phyloP scores from a whole-genome alignment of 1,140 invertebrate species.

The Lanistes nyassanus region DNA sequence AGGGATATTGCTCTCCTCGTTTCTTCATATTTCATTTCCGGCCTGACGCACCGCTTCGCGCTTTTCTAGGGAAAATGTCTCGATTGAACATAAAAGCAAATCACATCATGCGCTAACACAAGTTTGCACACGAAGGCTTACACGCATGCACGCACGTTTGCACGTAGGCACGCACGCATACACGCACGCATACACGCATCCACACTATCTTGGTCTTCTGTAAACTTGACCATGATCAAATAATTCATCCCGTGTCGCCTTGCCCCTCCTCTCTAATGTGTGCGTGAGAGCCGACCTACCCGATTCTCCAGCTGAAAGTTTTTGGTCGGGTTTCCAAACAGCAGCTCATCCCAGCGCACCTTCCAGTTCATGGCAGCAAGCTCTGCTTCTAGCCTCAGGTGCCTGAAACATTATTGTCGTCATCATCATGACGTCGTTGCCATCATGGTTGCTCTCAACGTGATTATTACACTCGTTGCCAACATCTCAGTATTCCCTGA shows the following conservation, averaged over 20 bases:
- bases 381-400: slow-evolving; percentile 91
- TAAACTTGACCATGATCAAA: not conserved
- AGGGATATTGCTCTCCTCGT: no score
- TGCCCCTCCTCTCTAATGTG: not conserved
- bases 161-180: not conserved
- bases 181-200: slow-evolving; percentile 2
- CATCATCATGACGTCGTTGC: not conserved
- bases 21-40: no score
- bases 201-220: slow-evolving; percentile 9
- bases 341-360: slow-evolving; percentile 82
- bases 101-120: no score
- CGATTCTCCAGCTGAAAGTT: slow-evolving; percentile 51
- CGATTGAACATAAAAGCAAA: no score
- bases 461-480: not conserved
- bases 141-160: not conserved
- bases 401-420: slow-evolving; percentile 72
- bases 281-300: slow-evolving; percentile 51
- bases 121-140: no score
- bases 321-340: slow-evolving; percentile 56
- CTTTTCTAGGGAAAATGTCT: no score
- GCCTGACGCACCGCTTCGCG: no score
- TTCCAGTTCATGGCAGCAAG: slow-evolving; percentile 96
- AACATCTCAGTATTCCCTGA: not conserved
- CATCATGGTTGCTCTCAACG: not conserved
- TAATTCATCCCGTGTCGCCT: not conserved